Conservation (phyloP, 2,113 vertebrate genomes). For the Ochotona princeps region DNA sequence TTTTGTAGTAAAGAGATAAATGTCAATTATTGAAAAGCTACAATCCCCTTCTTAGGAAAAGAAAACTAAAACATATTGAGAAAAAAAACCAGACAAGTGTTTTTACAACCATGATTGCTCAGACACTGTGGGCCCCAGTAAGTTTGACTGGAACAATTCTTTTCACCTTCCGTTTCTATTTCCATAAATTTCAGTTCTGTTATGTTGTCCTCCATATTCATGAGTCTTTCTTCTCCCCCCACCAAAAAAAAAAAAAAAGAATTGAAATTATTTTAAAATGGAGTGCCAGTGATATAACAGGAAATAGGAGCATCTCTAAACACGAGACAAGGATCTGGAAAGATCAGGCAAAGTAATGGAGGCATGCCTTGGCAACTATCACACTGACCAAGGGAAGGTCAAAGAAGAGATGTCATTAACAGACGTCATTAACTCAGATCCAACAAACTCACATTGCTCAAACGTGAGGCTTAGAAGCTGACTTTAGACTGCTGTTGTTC, state of each 20-base stretch:
- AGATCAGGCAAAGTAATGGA: conserved; percentile 4
- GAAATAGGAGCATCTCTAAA: conserved; percentile 24
- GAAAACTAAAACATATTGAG: conserved; percentile 17
- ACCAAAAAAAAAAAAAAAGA: neutral
- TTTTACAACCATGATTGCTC: conserved; percentile 55
- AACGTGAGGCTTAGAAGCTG: neutral
- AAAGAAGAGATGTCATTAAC: conserved; percentile 8
- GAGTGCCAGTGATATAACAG: conserved; percentile 13
- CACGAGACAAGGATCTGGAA: neutral
- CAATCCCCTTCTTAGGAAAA: conserved; percentile 44
- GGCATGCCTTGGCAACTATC: neutral
- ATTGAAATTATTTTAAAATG: conserved; percentile 50
- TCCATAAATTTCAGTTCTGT: neutral
- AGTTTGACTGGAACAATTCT: neutral
- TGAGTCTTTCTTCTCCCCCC: neutral
- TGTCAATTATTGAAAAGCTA: conserved; percentile 25
- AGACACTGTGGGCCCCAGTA: conserved; percentile 1
- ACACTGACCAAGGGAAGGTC: neutral
- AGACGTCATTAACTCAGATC: neutral
- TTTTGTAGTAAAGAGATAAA: conserved; percentile 45
- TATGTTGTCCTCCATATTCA: conserved; percentile 21
- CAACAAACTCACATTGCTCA: neutral
- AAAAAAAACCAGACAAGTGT: conserved; percentile 8
- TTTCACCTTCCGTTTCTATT: neutral
- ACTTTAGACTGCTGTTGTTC: conserved; percentile 31